Evolutionary conservation across 30 jellyfish, hydroid and myxozoan genomes (phyloP).

Genomic region (Phacellophora camtschatica): DNA sequence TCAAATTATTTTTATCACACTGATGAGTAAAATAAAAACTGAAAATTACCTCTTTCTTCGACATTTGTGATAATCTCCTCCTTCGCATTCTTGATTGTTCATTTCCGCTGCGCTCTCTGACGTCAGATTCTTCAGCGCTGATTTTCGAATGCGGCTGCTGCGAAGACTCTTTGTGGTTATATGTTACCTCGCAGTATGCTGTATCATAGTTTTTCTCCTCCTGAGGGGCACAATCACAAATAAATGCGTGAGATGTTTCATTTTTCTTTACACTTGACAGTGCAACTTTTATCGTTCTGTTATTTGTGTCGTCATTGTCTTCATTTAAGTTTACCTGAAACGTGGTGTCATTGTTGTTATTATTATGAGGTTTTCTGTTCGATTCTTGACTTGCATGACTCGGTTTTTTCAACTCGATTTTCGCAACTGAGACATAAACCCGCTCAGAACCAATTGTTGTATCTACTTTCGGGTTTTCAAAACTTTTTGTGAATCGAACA

Average conservation of each 20-base stretch:
- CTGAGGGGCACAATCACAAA: too few relatives aligned
- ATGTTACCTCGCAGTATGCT: background rate
- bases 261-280: too few relatives aligned
- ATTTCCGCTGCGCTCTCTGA: slow-evolving; percentile 13
- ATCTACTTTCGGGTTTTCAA: background rate
- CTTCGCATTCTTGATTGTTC: slow-evolving; percentile 30
- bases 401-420: background rate
- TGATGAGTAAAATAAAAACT: too few relatives aligned
- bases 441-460: background rate
- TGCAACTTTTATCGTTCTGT: too few relatives aligned
- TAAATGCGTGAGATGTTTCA: too few relatives aligned
- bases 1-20: background rate
- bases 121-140: background rate
- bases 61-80: slow-evolving; percentile 34
- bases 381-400: background rate
- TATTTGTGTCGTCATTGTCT: too few relatives aligned
- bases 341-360: background rate
- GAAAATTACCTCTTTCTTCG: slow-evolving; percentile 38
- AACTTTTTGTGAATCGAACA: slow-evolving; percentile 36
- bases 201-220: background rate
- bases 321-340: too few relatives aligned
- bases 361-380: background rate
- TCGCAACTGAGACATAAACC: background rate
- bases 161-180: background rate
- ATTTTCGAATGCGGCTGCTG: background rate